Conservation (phyloP, 2,888 invertebrate species). For the Pristionchus fissidentatus region DNA sequence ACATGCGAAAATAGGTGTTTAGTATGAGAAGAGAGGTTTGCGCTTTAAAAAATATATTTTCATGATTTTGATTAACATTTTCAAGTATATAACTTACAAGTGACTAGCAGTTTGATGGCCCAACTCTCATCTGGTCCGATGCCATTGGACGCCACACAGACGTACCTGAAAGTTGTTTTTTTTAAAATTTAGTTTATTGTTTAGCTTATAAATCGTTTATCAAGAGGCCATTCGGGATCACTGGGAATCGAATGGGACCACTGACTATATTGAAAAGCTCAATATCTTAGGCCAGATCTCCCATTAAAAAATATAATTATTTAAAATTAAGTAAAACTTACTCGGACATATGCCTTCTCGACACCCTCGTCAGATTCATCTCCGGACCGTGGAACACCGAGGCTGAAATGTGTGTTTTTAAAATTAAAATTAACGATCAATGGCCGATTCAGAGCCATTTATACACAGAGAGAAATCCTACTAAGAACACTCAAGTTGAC, state of each 20-base stretch:
- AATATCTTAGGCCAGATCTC: no score
- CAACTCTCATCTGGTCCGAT: slow-evolving; percentile 75
- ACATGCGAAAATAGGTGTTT: background rate
- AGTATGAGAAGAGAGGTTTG: background rate
- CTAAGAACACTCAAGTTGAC: no score
- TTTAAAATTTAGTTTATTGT: background rate
- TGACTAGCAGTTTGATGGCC: slow-evolving; percentile 74
- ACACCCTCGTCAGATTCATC: slow-evolving; percentile 68
- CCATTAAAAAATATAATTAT: no score
- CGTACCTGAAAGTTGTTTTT: slow-evolving; percentile 55
- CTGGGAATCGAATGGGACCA: no score
- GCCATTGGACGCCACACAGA: slow-evolving; percentile 74
- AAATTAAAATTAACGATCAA: no score
- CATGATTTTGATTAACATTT: background rate
- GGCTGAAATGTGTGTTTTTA: slow-evolving; percentile 62
- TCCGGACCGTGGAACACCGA: slow-evolving; percentile 71
- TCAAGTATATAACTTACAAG: slow-evolving; percentile 63
- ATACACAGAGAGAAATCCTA: no score
- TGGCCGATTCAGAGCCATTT: background rate
- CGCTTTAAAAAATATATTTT: background rate
- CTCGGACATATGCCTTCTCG: slow-evolving; percentile 74
- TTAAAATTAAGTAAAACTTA: background rate
- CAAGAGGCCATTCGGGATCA: background rate
- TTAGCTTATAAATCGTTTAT: background rate
- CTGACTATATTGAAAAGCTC: no score